These are phyloP conservation scores for Lophura swinhoii DNA, from an alignment of 2,797 vertebrate species.

Conservation along the genomic window DNA sequence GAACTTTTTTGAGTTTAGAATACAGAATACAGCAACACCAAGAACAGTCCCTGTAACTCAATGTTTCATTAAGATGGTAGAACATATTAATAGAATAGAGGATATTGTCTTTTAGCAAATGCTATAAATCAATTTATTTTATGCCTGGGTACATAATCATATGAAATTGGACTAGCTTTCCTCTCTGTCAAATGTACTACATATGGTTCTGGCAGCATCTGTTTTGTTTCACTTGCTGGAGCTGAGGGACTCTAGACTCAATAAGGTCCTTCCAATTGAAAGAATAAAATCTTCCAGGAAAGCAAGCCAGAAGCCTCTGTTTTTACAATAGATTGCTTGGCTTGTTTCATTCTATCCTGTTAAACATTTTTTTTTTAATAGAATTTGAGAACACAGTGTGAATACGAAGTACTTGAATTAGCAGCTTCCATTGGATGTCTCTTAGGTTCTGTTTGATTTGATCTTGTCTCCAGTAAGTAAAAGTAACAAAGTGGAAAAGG, in stretches of 20 bases:
- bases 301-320: background rate
- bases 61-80: background rate
- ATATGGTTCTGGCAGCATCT: background rate
- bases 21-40: background rate
- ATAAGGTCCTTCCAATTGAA: conserved; percentile 34
- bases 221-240: conserved; percentile 10
- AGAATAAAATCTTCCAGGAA: conserved; percentile 37
- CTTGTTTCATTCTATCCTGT: background rate
- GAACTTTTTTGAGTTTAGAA: background rate
- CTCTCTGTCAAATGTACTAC: conserved; percentile 1
- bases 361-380: background rate
- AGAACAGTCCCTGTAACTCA: background rate
- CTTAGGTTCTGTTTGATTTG: conserved; percentile 18
- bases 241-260: conserved; percentile 4
- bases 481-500: conserved; percentile 1
- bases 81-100: background rate
- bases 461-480: conserved; percentile 50
- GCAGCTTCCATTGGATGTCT: background rate
- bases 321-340: conserved; percentile 28
- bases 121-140: background rate
- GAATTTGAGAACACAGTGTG: background rate
- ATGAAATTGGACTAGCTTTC: background rate
- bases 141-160: background rate
- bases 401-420: background rate
- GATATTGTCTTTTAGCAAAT: background rate